Conservation (phyloP, 2,888 invertebrate genomes). For the Morinoia aosen region DNA sequence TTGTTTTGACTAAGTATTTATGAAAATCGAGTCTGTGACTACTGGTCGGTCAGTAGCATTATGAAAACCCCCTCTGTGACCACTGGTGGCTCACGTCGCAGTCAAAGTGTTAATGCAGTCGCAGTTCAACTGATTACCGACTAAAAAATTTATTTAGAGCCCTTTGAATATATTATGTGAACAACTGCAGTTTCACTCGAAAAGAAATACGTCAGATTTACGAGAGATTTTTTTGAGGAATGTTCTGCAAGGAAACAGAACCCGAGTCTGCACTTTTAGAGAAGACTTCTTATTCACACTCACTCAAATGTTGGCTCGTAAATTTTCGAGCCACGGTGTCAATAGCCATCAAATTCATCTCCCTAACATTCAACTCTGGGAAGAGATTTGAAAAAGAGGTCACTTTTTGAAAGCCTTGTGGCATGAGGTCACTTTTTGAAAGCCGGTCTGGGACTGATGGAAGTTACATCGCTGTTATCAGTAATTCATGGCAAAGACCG, state of each 20-base stretch:
- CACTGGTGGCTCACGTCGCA: too few relatives aligned
- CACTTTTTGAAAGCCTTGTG: background rate
- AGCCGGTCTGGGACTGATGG: background rate
- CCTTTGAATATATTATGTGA: background rate
- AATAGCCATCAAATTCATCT: background rate
- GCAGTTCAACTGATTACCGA: background rate
- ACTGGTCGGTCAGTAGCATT: too few relatives aligned
- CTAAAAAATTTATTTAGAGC: background rate
- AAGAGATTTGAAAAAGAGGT: background rate
- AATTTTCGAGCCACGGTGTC: background rate
- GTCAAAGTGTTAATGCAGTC: background rate
- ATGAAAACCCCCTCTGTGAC: too few relatives aligned
- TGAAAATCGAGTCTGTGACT: too few relatives aligned
- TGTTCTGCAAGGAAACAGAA: background rate
- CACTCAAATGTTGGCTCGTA: background rate
- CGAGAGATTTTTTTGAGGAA: background rate
- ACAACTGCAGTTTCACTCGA: background rate
- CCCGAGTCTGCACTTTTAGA: background rate
- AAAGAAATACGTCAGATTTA: background rate
- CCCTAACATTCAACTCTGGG: background rate
- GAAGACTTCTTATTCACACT: background rate
- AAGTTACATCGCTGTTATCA: background rate
- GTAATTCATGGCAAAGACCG: background rate
- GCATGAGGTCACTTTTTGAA: background rate
- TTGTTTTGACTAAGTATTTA: too few relatives aligned